Percentiles rank a stretch among this genome's conserved stretches.
Conservation (phyloP, 2,113 vertebrate genomes). For the Willisornis vidua region DNA sequence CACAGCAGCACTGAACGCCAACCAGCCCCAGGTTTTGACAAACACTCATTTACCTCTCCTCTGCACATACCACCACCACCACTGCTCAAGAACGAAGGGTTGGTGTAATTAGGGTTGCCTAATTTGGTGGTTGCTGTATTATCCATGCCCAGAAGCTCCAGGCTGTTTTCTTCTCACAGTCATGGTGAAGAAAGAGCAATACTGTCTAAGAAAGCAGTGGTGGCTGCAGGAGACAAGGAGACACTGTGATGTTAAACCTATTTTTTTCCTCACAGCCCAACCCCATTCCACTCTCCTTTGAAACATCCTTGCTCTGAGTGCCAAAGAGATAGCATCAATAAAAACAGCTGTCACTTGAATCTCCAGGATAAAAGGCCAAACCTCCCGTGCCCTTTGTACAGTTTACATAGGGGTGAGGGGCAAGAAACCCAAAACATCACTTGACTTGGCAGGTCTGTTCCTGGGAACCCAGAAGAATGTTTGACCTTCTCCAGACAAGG, state of each 20-base stretch:
- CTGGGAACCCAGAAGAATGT: neutral
- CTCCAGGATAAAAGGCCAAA: neutral
- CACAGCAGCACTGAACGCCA: neutral
- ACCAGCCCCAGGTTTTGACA: neutral
- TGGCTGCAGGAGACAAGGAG: neutral
- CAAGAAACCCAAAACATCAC: conserved; percentile 11
- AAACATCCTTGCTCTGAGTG: conserved; percentile 6
- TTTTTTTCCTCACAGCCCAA: neutral
- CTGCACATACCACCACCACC: neutral
- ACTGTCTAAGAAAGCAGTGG: neutral
- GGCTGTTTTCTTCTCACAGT: conserved; percentile 6
- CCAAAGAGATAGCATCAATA: conserved; percentile 26
- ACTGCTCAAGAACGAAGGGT: neutral
- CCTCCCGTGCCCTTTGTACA: neutral
- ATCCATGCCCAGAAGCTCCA: neutral
- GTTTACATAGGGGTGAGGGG: neutral
- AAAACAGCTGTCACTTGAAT: neutral
- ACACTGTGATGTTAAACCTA: neutral
- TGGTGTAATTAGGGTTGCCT: neutral
- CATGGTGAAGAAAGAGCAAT: neutral
- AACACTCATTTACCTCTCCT: neutral
- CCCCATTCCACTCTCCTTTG: conserved; percentile 13
- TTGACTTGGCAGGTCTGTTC: conserved; percentile 25
- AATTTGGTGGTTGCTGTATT: neutral
- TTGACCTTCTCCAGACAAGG: conserved; percentile 22